Evolutionary conservation across 2,113 vertebrate genomes (phyloP).

Genomic region (Orycteropus afer): DNA sequence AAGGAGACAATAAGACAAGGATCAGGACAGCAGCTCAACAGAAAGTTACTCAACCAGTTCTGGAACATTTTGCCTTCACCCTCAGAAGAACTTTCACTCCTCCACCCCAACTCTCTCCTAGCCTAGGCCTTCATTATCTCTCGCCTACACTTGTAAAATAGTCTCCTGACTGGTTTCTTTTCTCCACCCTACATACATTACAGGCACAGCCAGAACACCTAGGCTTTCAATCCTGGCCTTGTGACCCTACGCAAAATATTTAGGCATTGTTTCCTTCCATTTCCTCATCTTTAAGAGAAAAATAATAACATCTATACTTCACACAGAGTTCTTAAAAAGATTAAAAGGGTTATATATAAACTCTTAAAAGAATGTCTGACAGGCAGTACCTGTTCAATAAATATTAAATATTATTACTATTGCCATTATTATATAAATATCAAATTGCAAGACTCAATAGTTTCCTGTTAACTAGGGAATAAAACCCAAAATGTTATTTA

Average conservation of each 20-base stretch:
- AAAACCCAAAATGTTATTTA: not conserved
- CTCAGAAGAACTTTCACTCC: not conserved
- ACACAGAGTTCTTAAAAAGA: not conserved
- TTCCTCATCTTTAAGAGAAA: not conserved
- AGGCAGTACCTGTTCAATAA: not conserved
- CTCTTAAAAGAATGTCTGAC: not conserved
- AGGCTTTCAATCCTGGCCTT: not conserved
- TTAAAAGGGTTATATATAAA: not conserved
- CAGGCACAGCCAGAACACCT: not conserved
- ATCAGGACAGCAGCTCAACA: not conserved
- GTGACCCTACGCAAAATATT: not conserved
- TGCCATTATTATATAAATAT: not conserved
- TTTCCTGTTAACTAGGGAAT: not conserved
- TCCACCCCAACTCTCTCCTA: not conserved
- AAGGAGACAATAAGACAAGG: not conserved
- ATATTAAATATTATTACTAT: not conserved
- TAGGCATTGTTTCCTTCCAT: too few species aligned
- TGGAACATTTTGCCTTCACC: not conserved
- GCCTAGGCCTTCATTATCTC: not conserved
- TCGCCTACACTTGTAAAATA: not conserved
- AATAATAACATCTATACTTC: not conserved
- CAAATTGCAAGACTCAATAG: not conserved
- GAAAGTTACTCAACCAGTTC: constrained; percentile 41
- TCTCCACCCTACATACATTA: not conserved
- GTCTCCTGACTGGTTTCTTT: not conserved